Conservation (phyloP, 2,797 vertebrate genomes). For the Muscicapa striata region DNA sequence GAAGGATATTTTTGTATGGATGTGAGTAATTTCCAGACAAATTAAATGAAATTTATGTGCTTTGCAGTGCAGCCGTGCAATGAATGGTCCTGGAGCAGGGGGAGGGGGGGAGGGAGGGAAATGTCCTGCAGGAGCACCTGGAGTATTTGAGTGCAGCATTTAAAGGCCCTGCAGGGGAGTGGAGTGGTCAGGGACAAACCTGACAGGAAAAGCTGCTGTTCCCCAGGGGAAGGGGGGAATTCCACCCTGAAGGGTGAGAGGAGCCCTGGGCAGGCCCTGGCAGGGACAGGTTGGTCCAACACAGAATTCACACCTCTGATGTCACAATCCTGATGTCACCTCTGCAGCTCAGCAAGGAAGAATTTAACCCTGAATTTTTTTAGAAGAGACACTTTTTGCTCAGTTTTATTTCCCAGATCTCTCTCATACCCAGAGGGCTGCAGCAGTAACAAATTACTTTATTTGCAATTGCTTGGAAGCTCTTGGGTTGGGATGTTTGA, state of each 20-base stretch:
- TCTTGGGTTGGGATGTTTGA: too few relatives aligned
- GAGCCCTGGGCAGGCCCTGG: neutral
- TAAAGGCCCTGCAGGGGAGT: neutral
- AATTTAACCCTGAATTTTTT: neutral
- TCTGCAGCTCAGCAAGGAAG: neutral
- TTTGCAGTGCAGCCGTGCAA: neutral
- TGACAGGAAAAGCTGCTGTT: neutral
- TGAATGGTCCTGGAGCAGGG: neutral
- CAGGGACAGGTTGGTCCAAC: neutral
- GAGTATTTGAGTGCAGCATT: neutral
- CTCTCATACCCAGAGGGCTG: neutral
- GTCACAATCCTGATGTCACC: neutral
- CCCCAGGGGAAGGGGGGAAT: neutral
- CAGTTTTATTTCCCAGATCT: neutral
- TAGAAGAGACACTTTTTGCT: neutral
- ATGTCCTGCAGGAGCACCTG: neutral
- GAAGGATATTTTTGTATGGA: neutral
- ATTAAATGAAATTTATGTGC: neutral
- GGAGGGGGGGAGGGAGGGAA: neutral
- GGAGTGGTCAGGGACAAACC: neutral
- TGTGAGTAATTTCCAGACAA: neutral
- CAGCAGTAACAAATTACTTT: neutral
- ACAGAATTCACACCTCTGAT: too few relatives aligned
- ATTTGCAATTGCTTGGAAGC: neutral
- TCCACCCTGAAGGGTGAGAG: neutral